These are phyloP conservation scores for Globia sparganii DNA, from an alignment of 2,888 invertebrate genomes.

Conservation along the genomic window DNA sequence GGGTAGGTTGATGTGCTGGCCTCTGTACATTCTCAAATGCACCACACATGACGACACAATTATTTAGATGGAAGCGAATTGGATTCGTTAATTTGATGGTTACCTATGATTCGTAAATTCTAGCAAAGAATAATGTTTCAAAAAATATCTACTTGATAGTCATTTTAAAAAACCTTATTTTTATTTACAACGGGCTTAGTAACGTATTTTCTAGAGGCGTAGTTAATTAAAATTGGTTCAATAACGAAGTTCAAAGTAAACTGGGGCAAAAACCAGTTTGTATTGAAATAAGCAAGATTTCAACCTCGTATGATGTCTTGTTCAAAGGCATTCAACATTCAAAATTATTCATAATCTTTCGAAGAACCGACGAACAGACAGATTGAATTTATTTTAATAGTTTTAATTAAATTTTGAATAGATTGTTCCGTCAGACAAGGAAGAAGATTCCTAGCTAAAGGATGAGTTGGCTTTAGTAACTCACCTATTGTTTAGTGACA, in stretches of 20 bases:
- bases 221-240: slow-evolving; percentile 32
- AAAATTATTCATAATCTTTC: slow-evolving; percentile 51
- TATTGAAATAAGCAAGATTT: slow-evolving; percentile 21
- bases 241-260: neutral
- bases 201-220: neutral
- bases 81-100: neutral
- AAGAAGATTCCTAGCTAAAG: slow-evolving; percentile 9
- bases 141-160: neutral
- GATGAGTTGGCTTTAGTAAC: slow-evolving; percentile 17
- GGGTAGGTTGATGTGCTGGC: no score
- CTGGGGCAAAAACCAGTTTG: slow-evolving; percentile 42
- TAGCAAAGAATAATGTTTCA: neutral
- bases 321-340: slow-evolving; percentile 16
- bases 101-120: neutral
- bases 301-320: slow-evolving; percentile 8
- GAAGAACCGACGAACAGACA: slow-evolving; percentile 22
- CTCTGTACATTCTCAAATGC: no score
- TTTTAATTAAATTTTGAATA: slow-evolving; percentile 20
- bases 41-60: no score
- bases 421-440: slow-evolving; percentile 18
- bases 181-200: neutral
- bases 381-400: slow-evolving; percentile 34
- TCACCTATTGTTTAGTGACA: neutral
- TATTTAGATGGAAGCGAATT: neutral
- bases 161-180: neutral